phyloP scores from a whole-genome alignment of 2,888 invertebrate genomes.

The Drosophila antonietae region DNA sequence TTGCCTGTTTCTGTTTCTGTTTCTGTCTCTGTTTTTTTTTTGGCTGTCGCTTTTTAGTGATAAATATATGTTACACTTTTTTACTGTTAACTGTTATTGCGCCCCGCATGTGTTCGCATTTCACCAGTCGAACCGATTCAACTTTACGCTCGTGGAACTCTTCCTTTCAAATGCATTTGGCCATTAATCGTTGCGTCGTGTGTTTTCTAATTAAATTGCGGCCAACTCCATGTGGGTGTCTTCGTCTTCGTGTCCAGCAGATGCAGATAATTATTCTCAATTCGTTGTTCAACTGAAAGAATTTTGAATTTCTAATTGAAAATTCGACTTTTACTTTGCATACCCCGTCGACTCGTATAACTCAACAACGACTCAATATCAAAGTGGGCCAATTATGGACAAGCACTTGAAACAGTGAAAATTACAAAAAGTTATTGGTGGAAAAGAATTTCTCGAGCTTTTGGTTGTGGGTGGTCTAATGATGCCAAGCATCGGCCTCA shows the following conservation, averaged over 20 bases:
- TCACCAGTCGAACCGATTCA: slow-evolving; percentile 36
- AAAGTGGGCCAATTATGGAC: slow-evolving; percentile 53
- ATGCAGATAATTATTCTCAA: slow-evolving; percentile 52
- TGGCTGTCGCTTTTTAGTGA: slow-evolving; percentile 74
- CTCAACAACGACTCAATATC: slow-evolving; percentile 22
- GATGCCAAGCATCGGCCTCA: slow-evolving; percentile 14
- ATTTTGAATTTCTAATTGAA: slow-evolving; percentile 16
- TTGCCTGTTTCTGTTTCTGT: slow-evolving; percentile 24
- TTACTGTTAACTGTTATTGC: slow-evolving; percentile 79
- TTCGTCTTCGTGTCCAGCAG: slow-evolving; percentile 33
- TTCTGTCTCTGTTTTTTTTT: slow-evolving; percentile 12
- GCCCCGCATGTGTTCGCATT: slow-evolving; percentile 75
- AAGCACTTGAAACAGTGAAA: slow-evolving; percentile 33
- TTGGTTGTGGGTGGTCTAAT: slow-evolving; percentile 50
- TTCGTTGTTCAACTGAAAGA: slow-evolving; percentile 28
- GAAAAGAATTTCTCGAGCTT: slow-evolving; percentile 11
- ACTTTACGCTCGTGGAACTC: slow-evolving; percentile 46
- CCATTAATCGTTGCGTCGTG: slow-evolving; percentile 73
- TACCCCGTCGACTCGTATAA: slow-evolving; percentile 60
- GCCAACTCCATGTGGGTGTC: slow-evolving; percentile 72
- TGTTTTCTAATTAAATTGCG: slow-evolving; percentile 78
- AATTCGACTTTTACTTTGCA: slow-evolving; percentile 69
- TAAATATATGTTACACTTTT: slow-evolving; percentile 80
- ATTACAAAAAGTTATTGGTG: slow-evolving; percentile 21
- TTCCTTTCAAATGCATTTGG: slow-evolving; percentile 73